phyloP scores from a whole-genome alignment of 2,888 invertebrate genomes.

The Gisinianus flammeolus region DNA sequence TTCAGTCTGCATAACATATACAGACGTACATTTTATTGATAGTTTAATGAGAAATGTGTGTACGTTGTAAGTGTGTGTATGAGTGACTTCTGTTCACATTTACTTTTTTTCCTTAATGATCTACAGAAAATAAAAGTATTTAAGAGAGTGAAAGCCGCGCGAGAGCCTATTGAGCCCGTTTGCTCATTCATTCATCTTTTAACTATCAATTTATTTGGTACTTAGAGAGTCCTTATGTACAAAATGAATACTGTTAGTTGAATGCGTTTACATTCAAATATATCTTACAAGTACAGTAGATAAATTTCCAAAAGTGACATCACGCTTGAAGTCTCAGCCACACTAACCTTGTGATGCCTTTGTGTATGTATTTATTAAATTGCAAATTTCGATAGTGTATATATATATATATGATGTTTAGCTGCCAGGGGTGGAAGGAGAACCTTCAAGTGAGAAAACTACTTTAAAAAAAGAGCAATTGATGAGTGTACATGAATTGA shows the following conservation, averaged over 20 bases:
- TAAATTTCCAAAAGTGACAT: background rate
- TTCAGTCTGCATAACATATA: too few species aligned
- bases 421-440: too few species aligned
- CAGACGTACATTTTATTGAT: too few species aligned
- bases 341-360: background rate
- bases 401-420: background rate
- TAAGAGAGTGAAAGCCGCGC: too few species aligned
- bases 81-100: too few species aligned
- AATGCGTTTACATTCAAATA: background rate
- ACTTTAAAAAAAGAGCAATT: background rate
- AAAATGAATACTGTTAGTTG: constrained; percentile 1
- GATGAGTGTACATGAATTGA: background rate
- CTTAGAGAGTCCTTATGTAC: constrained; percentile 1
- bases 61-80: too few species aligned
- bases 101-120: too few species aligned
- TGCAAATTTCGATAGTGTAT: background rate
- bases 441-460: background rate
- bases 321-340: background rate
- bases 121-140: too few species aligned
- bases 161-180: too few species aligned
- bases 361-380: background rate
- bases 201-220: background rate
- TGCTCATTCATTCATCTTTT: background rate
- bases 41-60: too few species aligned
- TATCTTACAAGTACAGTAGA: background rate